Evolutionary conservation across 2,888 invertebrate species (phyloP).

Genomic region (Cancer borealis): DNA sequence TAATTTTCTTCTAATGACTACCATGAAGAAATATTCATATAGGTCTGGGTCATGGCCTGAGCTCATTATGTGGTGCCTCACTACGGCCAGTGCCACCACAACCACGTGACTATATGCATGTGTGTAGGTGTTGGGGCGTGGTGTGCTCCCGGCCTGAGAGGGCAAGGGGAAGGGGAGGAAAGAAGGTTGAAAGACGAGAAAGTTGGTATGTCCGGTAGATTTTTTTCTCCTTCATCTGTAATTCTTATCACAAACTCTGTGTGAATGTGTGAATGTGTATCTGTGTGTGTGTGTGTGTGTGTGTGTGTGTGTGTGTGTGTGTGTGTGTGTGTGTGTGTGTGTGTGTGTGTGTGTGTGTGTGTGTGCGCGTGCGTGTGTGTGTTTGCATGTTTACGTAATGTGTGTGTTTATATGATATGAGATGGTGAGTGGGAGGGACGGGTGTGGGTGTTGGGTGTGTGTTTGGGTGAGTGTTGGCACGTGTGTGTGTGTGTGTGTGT

Average conservation of each 20-base stretch:
- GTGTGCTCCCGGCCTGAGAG: not conserved
- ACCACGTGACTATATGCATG: not conserved
- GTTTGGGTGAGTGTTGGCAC: not conserved
- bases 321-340: not conserved
- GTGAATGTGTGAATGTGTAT: not conserved
- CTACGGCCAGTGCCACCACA: not conserved
- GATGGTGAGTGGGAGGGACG: too few species aligned
- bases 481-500: not conserved
- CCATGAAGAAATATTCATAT: not conserved
- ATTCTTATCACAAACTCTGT: not conserved
- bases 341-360: slow-evolving; percentile 6
- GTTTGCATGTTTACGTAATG: too few species aligned
- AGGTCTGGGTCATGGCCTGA: not conserved
- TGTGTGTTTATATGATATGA: too few species aligned
- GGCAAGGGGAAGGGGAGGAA: not conserved
- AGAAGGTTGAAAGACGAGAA: not conserved
- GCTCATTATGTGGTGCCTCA: not conserved
- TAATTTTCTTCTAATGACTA: not conserved
- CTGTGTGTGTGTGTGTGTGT: not conserved
- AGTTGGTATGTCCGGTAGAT: not conserved
- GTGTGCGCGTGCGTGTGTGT: not conserved
- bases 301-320: not conserved
- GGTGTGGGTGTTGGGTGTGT: not conserved
- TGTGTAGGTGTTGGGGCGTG: not conserved
- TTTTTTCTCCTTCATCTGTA: not conserved